phyloP scores from a whole-genome alignment of 2,797 vertebrate species.

The Alauda arvensis region DNA sequence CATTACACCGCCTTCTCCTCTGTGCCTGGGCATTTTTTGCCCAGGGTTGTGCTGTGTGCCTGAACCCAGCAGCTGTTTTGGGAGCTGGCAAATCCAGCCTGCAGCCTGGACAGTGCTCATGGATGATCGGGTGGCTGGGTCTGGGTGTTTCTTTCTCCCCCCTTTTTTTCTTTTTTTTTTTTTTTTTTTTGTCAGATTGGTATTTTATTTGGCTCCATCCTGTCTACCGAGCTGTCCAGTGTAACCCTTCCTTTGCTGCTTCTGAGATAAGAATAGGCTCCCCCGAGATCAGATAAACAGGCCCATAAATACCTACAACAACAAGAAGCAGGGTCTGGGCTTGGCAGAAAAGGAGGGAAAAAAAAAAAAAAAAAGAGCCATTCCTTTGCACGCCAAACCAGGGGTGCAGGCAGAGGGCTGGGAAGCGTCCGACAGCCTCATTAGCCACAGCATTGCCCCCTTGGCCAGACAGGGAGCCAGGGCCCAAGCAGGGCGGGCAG shows the following conservation, averaged over 20 bases:
- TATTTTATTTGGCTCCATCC: conserved; percentile 76
- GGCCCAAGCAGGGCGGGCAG: not conserved
- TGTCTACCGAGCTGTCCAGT: conserved; percentile 66
- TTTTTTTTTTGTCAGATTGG: conserved; percentile 55
- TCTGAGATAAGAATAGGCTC: conserved; percentile 70
- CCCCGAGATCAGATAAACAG: conserved; percentile 74
- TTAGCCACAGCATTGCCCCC: not conserved
- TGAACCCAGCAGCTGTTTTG: not conserved
- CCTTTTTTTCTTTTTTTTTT: not conserved
- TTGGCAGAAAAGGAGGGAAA: not conserved
- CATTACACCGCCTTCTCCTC: rapidly evolving
- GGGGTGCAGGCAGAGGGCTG: not conserved
- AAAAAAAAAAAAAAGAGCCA: not conserved
- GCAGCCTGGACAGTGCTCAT: not conserved
- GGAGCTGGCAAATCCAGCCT: not conserved
- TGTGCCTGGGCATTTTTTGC: not conserved
- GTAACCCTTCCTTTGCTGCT: conserved; percentile 71
- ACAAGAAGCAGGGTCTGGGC: conserved; percentile 43
- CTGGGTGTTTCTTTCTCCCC: not conserved
- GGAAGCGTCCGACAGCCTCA: rapidly evolving
- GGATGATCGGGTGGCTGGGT: not conserved
- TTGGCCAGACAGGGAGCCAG: not conserved
- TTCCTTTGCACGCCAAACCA: not conserved
- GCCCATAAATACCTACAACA: conserved; percentile 70
- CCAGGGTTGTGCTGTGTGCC: not conserved